Evolutionary conservation across 2,888 invertebrate genomes (phyloP), one percentile per base, ranked within the genome.

Genomic region (Artemia sp.): DNA sequence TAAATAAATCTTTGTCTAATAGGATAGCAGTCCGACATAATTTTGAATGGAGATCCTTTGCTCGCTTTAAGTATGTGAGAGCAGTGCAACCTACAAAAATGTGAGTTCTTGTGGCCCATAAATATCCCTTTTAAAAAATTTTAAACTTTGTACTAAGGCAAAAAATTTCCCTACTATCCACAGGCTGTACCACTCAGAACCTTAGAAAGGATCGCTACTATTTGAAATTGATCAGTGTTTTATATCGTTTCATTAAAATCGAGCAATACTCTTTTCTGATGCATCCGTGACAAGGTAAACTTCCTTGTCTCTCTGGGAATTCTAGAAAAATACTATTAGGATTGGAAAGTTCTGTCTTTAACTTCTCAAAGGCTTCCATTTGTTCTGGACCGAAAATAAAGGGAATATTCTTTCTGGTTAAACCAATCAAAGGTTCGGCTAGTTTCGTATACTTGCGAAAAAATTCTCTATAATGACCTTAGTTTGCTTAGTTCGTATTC

Each of bases 351-450:
- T 58, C 58, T 58, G 58, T 14, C 58, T 58, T 58, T 2, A 58
- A 14, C 14, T 14, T 12, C 58, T 58, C n/a, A 58, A 58, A 58
- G 12, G 58, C 58, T 58, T 58, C 58, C 58, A 58, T 58, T 14
- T 58, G 58, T 58, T 58, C 58, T n/a, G 12, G n/a, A n/a, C 58
- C 58, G 14, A 58, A 58, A n/a, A 58, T 58, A 14, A 58, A 58
- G n/a, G 58, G 58, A 6, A 58, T 14, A n/a, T 14, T 14, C 2
- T 58, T 58, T 14, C 58, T 58, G 6, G 58, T 58, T 58, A 58
- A 58, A 14, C 58, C n/a, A n/a, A 58, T 14, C 14, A 58, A 58
- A n/a, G 58, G 58, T 14, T 58, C 58, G 12, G 58, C 12, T n/a
- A 58, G 58, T 14, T 58, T 14, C n/a, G 58, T 14, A 14, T 58